Conservation (phyloP, 1,140 invertebrate genomes). For the Acromyrmex charruanus region DNA sequence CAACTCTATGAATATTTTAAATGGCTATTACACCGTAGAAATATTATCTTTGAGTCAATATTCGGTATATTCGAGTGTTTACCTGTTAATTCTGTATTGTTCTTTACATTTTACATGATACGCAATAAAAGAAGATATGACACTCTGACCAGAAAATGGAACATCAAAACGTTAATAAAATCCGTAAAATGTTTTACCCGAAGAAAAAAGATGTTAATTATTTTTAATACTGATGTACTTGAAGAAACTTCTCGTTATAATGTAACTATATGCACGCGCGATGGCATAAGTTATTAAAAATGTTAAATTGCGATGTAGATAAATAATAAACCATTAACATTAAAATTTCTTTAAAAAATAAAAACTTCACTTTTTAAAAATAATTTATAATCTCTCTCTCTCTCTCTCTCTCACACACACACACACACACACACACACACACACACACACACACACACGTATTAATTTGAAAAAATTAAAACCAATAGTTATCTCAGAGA, state of each 20-base stretch:
- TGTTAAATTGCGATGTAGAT: not conserved
- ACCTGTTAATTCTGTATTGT: constrained; percentile 39
- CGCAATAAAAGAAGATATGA: constrained; percentile 43
- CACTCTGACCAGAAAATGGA: not conserved
- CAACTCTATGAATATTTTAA: constrained; percentile 51
- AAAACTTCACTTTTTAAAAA: not conserved
- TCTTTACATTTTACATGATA: constrained; percentile 37
- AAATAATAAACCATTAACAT: not conserved
- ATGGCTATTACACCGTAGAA: constrained; percentile 28
- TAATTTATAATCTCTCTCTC: not conserved
- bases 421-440: too few species aligned
- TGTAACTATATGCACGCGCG: not conserved
- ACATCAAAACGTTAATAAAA: constrained; percentile 34
- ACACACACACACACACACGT: too few species aligned
- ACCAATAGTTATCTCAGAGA: not conserved
- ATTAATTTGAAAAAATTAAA: not conserved
- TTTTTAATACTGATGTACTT: not conserved
- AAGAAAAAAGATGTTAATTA: constrained; percentile 34
- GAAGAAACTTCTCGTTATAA: not conserved
- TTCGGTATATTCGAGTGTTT: constrained; percentile 31
- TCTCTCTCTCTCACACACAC: too few species aligned
- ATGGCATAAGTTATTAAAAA: not conserved
- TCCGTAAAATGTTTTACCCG: not conserved
- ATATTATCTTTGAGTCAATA: constrained; percentile 50
- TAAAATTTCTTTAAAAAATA: not conserved